Base-by-base conservation (phyloP, 2,113 vertebrate genomes). In the Heloderma charlesbogerti region DNA sequence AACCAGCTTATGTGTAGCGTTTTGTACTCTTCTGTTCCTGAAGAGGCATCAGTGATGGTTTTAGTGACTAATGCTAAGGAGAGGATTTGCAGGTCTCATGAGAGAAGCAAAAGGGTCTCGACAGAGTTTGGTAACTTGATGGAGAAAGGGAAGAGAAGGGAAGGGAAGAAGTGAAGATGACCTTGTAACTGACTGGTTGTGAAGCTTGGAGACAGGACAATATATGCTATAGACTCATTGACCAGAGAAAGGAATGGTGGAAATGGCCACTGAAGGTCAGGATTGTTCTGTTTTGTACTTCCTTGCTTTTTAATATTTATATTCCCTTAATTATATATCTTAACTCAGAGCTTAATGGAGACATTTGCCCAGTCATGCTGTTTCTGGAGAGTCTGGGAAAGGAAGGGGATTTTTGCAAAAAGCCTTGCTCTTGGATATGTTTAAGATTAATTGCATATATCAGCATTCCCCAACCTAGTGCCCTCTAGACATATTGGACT, bases 11-110 rank as follows among this genome's bases (percentile, higher is more conserved):
- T 84, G 84, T 91, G 9, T 45, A 15, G 57, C 83, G 34, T 31
- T 84, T 94, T 79, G 31, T n/a, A 40, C 40, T 45, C 29, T 88
- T n/a, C 34, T 3, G 3, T 92, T 84, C 84, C 90, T 72, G 75
- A 86, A 79, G 4, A 37, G 67, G 48, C 84, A 69, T 25, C n/a
- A 63, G 27, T 16, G 48, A 83, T 66, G 60, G 63, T 69, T 78
- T 79, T 22, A 71, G n/a, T 22, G 54, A 54, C 51, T 71, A 31
- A 79, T 43, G 29, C 16, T 45, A 37, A 54, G 63, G 75, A 43
- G 29, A 37, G 66, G 51, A 51, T 54, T 51, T 48, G 63, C 4
- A 71, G n/a, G 40, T 78, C 45, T 69, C 74, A 84, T 27, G 13
- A 66, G 29, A 69, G 15, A 18, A 85, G 45, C 48, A 54, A 54